Conservation (phyloP, 2,888 invertebrate species). For the Synanthedon andrenaeformis region DNA sequence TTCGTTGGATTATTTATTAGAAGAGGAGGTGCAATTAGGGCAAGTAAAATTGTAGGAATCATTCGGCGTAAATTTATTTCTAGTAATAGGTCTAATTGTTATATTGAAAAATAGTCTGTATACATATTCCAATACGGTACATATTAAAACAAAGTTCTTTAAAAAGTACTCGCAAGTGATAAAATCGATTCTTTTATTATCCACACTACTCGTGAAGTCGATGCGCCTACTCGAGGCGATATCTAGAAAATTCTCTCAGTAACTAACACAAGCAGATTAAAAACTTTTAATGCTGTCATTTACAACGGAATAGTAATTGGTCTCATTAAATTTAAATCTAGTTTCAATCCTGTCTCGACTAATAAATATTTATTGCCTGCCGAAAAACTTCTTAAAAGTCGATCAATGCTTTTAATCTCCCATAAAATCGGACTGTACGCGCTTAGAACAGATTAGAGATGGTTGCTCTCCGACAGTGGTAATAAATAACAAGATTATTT, state of each 20-base stretch:
- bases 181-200: no score
- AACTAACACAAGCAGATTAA: constrained; percentile 1
- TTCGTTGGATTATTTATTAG: constrained; percentile 49
- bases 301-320: constrained; percentile 27
- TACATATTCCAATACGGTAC: background rate
- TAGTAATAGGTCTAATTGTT: constrained; percentile 11
- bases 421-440: constrained; percentile 56
- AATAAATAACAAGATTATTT: constrained; percentile 69
- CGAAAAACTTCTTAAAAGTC: constrained; percentile 43
- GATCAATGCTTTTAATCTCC: constrained; percentile 57
- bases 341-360: constrained; percentile 22
- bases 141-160: no score
- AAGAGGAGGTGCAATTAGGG: constrained; percentile 43
- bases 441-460: constrained; percentile 60
- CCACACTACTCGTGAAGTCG: no score
- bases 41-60: constrained; percentile 44
- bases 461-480: constrained; percentile 42
- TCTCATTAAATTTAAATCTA: constrained; percentile 31
- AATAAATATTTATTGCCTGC: constrained; percentile 40
- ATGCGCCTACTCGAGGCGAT: background rate
- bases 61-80: constrained; percentile 48
- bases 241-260: background rate
- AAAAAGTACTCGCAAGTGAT: no score
- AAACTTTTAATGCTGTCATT: constrained; percentile 5
- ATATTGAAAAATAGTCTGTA: background rate